Percentiles rank a stretch among this genome's conserved stretches.
phyloP scores from a whole-genome alignment of 1,140 invertebrate genomes.

The Phocides pigmalion region DNA sequence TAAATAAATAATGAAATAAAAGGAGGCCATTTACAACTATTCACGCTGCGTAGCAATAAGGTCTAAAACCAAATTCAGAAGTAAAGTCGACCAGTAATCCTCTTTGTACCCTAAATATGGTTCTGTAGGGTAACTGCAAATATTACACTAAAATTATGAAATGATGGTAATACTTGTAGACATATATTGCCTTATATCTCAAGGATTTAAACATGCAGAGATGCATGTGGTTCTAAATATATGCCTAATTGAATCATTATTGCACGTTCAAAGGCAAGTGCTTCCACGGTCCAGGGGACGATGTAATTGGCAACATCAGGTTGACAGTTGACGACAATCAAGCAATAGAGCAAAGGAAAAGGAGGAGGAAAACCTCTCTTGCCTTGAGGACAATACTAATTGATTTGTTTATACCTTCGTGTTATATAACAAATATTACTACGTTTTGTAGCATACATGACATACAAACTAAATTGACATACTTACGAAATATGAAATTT shows the following conservation, averaged over 20 bases:
- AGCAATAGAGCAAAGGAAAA: conserved; percentile 46
- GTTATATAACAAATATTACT: not conserved
- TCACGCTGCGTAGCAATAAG: too few relatives aligned
- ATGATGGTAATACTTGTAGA: not conserved
- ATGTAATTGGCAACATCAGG: conserved; percentile 47
- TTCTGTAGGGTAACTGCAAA: too few relatives aligned
- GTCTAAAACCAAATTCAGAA: too few relatives aligned
- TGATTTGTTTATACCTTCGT: not conserved
- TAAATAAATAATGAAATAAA: too few relatives aligned
- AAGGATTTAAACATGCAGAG: not conserved
- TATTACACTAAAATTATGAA: too few relatives aligned
- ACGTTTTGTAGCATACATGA: too few relatives aligned
- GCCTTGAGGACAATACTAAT: conserved; percentile 7
- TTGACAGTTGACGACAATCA: conserved; percentile 49
- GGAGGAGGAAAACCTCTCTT: conserved; percentile 11
- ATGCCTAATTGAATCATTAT: not conserved
- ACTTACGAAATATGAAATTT: too few relatives aligned
- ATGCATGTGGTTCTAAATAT: not conserved
- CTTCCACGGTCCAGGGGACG: conserved; percentile 42
- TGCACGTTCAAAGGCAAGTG: conserved; percentile 32
- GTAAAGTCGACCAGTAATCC: too few relatives aligned
- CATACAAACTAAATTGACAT: too few relatives aligned
- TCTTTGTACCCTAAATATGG: too few relatives aligned
- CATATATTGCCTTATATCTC: not conserved
- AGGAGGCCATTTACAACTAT: too few relatives aligned